A percentile compares a stretch with the other conserved stretches of the same genome.
phyloP scores from a whole-genome alignment of 2,797 vertebrate genomes.

The Harpagifer antarcticus region DNA sequence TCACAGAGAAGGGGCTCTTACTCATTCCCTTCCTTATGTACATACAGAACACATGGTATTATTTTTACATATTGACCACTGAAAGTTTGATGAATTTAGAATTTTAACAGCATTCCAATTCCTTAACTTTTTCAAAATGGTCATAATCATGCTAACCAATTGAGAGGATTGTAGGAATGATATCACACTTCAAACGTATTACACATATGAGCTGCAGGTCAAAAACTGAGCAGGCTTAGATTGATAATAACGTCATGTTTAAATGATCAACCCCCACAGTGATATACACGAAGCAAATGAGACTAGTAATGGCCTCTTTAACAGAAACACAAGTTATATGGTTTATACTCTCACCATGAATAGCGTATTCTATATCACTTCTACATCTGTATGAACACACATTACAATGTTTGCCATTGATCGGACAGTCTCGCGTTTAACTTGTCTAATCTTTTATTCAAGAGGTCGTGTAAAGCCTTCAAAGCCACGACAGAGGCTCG shows the following conservation, averaged over 20 bases:
- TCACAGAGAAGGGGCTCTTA: slow-evolving; percentile 13
- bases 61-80: neutral
- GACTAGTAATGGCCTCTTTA: neutral
- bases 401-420: slow-evolving; percentile 33
- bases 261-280: slow-evolving; percentile 8
- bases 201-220: slow-evolving; percentile 6
- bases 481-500: slow-evolving; percentile 25
- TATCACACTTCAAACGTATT: neutral
- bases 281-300: slow-evolving; percentile 19
- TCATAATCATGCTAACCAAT: neutral
- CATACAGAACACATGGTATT: neutral
- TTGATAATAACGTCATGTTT: slow-evolving; percentile 13
- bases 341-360: slow-evolving; percentile 24
- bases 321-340: slow-evolving; percentile 29
- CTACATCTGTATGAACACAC: slow-evolving; percentile 17
- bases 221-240: neutral
- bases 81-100: neutral
- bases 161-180: slow-evolving; percentile 5
- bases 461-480: slow-evolving; percentile 49
- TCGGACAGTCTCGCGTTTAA: slow-evolving; percentile 33
- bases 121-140: neutral
- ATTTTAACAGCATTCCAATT: neutral
- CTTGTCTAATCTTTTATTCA: slow-evolving; percentile 65
- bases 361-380: slow-evolving; percentile 32
- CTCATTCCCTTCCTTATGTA: slow-evolving; percentile 6